Base-by-base conservation (phyloP, 2,113 vertebrate species). In the Hippolais icterina region DNA sequence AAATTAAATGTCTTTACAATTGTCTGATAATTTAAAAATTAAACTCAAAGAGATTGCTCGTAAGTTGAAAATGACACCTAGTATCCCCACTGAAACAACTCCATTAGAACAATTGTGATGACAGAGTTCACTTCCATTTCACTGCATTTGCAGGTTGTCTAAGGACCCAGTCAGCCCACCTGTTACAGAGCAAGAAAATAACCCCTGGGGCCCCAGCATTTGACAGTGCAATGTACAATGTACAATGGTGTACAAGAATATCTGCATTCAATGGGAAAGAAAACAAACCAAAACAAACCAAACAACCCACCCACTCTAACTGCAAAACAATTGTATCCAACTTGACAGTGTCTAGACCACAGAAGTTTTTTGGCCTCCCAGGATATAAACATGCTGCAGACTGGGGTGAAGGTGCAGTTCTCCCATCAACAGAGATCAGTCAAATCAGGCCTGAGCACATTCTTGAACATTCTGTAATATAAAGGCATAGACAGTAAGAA, bases 21-120 rank as follows among this genome's bases (percentile, higher is more conserved):
- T 82, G n/a, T 10, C 61, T 53, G 46, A 72, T 64, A 56, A 78
- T 82, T 76, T 71, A 71, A 93, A 88, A 78, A 83, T 57, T 52
- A 64, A 84, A 64, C 42, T 75, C 35, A 20, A 63, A 75, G 61
- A 52, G 57, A 59, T 57, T 64, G 57, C 57, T 93, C 12, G 4
- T 17, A 24, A 42, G 3, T 71, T 64, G 31, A 56, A 90, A 90
- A 85, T 28, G 7, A 47, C 28, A 65, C 8, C 27, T 27, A 10
- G 12, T 31, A 3, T 31, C 27, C 29, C 39, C 14, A 5, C 46
- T 64, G 49, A 69, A 82, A 68, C 20, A 70, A 23, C 5, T 16
- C 15, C 19, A 4, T 15, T 29, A 24, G 39, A 78, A 56, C 13
- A 39, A 49, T 16, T 22, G 6, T 0, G 0, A 24, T 11, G n/a